Percentiles rank a stretch among this genome's conserved stretches.
phyloP scores from a whole-genome alignment of 1,140 invertebrate genomes.

The Myzus persicae region DNA sequence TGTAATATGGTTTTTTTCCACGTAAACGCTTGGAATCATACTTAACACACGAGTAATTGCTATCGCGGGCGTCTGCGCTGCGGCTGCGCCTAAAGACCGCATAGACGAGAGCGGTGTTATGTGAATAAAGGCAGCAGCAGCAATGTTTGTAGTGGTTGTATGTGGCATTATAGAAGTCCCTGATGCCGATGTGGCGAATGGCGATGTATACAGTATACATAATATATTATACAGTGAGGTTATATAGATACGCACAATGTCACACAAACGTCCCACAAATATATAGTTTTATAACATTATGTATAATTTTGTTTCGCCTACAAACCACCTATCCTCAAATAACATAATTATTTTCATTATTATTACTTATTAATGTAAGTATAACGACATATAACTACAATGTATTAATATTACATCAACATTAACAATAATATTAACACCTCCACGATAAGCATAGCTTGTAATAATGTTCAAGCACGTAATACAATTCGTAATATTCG shows the following conservation, averaged over 20 bases:
- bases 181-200: background rate
- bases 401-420: no score
- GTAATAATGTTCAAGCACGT: background rate
- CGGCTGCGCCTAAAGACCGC: background rate
- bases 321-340: background rate
- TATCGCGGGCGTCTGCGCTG: background rate
- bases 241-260: background rate
- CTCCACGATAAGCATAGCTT: no score
- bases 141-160: no score
- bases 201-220: no score
- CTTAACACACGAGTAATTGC: background rate
- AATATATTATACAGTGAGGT: background rate
- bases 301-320: background rate
- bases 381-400: no score
- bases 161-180: background rate
- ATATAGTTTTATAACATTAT: background rate
- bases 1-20: background rate
- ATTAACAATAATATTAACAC: no score
- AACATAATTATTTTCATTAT: no score
- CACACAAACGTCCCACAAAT: background rate
- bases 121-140: background rate
- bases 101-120: background rate
- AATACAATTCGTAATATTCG: background rate
- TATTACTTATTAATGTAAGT: no score
- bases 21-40: background rate